Evolutionary conservation across 2,113 vertebrate species (phyloP), one percentile per base, ranked within the genome.

Genomic region (Semnornis frantzii): DNA sequence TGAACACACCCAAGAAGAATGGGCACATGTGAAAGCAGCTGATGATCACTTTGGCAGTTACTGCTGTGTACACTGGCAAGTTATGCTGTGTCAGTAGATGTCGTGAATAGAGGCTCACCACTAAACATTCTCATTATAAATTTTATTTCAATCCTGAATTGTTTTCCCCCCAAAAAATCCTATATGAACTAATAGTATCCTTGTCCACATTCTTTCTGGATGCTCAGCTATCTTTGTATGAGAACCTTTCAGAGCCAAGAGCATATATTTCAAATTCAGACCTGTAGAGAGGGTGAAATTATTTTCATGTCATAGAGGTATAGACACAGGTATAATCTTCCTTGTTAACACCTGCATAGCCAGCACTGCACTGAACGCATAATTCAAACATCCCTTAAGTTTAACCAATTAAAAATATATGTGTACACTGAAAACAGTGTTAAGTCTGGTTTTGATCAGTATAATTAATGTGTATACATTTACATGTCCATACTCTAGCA

Each of bases 361-460:
- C 65, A 83, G n/a, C 37, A 25, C 4, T 39, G 63, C 28, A 70
- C 7, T 73, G 42, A 90, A 90, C 73, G 52, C 27, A 15, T 17
- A 66, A 34, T 39, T 73, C 16, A 74, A 66, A 69, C 66, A 57
- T 42, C 15, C 3, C 2, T 63, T 39, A 69, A 62, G 21, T 74
- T 80, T 66, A 90, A 83, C 14, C 18, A 70, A 9, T 31, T 34
- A 44, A 92, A 90, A 92, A 90, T 30, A 55, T 0, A n/a, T 0
- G 17, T n/a, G 70, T 24, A 73, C 27, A 63, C 60, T 55, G 46
- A 72, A 86, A 93, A 58, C 27, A 75, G 19, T 23, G 17, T 59
- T 71, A 39, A 66, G 34, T 25, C 68, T 93, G 76, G 30, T 16
- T 88, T 85, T 82, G 58, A 88, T 48, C 70, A 76, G 39, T 37